Conservation (phyloP, 2,113 vertebrate genomes). For the Poeciliopsis occidentalis region DNA sequence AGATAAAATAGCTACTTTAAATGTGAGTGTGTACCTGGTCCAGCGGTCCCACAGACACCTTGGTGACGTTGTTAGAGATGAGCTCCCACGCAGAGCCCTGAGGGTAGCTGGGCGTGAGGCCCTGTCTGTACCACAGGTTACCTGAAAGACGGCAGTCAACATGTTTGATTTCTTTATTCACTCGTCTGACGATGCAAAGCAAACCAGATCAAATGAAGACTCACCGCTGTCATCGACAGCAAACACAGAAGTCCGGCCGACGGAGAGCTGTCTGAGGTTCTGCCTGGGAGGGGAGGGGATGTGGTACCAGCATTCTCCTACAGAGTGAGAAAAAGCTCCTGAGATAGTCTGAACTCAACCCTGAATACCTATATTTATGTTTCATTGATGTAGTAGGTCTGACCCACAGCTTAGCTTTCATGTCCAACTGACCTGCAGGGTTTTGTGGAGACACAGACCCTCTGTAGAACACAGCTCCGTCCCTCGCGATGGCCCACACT, state of each 20-base stretch:
- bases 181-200: neutral
- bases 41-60: slow-evolving; percentile 91
- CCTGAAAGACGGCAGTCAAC: slow-evolving; percentile 65
- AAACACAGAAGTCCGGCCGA: slow-evolving; percentile 91
- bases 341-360: neutral
- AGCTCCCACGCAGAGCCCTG: slow-evolving; percentile 94
- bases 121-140: slow-evolving; percentile 93
- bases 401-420: neutral
- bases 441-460: slow-evolving; percentile 90
- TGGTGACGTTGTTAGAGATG: slow-evolving; percentile 91
- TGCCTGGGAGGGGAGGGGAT: slow-evolving; percentile 91
- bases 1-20: neutral
- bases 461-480: slow-evolving; percentile 93
- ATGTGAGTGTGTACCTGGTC: slow-evolving; percentile 86
- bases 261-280: slow-evolving; percentile 90
- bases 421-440: slow-evolving; percentile 84
- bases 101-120: slow-evolving; percentile 94
- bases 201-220: slow-evolving; percentile 17
- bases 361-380: neutral
- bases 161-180: neutral
- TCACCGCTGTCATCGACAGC: slow-evolving; percentile 92
- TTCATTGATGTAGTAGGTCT: neutral
- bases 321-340: neutral
- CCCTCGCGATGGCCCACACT: slow-evolving; percentile 95
- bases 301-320: slow-evolving; percentile 97